A percentile compares a stretch with the other conserved stretches of the same genome.
phyloP scores from a whole-genome alignment of 2,888 invertebrate species.

The Trileptium ribeirensis region DNA sequence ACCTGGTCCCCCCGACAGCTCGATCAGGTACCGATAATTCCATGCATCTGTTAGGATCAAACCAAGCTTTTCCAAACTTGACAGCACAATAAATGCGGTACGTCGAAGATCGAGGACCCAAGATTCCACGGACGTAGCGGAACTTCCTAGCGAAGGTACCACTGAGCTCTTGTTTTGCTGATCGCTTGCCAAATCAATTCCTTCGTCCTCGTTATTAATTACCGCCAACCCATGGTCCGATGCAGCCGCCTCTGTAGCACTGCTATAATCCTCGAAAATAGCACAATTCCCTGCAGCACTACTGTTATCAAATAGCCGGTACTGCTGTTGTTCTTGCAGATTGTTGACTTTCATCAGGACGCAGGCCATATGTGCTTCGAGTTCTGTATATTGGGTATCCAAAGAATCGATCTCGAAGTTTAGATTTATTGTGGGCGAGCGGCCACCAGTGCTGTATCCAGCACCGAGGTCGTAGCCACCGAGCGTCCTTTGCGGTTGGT shows the following conservation, averaged over 20 bases:
- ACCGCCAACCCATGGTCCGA: background rate
- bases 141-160: background rate
- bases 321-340: background rate
- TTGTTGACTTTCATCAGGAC: constrained; percentile 17
- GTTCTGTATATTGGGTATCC: constrained; percentile 9
- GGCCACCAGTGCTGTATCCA: no score
- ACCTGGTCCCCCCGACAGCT: background rate
- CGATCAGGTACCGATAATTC: constrained; percentile 4
- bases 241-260: no score
- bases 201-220: background rate
- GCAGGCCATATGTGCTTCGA: constrained; percentile 23
- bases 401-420: constrained; percentile 10
- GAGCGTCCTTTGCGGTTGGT: no score
- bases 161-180: background rate
- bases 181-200: background rate
- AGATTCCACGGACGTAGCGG: background rate
- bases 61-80: constrained; percentile 5
- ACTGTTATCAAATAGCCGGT: background rate
- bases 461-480: no score
- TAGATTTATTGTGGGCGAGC: constrained; percentile 7
- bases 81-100: background rate
- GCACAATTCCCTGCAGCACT: no score
- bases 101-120: background rate
- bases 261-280: no score
- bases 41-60: constrained; percentile 11